phyloP scores from a whole-genome alignment of 2,888 invertebrate genomes.

The Chrysotoxum bicinctum region DNA sequence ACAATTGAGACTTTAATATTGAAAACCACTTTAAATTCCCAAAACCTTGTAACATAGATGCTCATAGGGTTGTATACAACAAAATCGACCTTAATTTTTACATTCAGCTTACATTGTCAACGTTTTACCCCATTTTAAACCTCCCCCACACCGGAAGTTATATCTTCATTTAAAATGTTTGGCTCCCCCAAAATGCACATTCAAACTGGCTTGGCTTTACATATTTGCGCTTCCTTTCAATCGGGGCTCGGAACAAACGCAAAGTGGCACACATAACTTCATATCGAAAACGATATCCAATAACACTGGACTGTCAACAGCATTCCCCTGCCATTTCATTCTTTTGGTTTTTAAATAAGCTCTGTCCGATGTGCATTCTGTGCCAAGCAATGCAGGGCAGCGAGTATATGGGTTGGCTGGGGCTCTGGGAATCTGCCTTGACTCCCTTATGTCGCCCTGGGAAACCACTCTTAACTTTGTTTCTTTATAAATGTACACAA shows the following conservation, averaged over 20 bases:
- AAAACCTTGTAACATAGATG: not conserved
- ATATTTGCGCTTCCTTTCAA: conserved; percentile 14
- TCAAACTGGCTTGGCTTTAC: conserved; percentile 11
- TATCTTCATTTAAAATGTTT: conserved; percentile 31
- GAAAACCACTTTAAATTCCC: conserved; percentile 22
- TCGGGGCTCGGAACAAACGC: conserved; percentile 3
- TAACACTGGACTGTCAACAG: conserved; percentile 49
- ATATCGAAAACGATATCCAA: conserved; percentile 61
- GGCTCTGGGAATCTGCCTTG: not conserved
- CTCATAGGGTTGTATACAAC: not conserved
- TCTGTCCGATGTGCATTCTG: conserved; percentile 7
- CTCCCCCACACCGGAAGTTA: not conserved
- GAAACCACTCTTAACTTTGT: conserved; percentile 35
- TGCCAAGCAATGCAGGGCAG: not conserved
- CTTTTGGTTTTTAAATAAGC: conserved; percentile 29
- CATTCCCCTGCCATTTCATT: conserved; percentile 27
- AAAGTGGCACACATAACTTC: conserved; percentile 61
- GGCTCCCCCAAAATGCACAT: conserved; percentile 24
- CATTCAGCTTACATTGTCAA: conserved; percentile 20
- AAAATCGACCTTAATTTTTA: conserved; percentile 12
- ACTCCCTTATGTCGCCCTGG: conserved; percentile 16
- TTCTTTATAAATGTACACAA: conserved; percentile 39
- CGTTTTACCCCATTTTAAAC: not conserved
- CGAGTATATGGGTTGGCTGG: not conserved
- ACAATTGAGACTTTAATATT: not conserved